phyloP scores from a whole-genome alignment of 2,113 vertebrate species.

The Passer montanus region DNA sequence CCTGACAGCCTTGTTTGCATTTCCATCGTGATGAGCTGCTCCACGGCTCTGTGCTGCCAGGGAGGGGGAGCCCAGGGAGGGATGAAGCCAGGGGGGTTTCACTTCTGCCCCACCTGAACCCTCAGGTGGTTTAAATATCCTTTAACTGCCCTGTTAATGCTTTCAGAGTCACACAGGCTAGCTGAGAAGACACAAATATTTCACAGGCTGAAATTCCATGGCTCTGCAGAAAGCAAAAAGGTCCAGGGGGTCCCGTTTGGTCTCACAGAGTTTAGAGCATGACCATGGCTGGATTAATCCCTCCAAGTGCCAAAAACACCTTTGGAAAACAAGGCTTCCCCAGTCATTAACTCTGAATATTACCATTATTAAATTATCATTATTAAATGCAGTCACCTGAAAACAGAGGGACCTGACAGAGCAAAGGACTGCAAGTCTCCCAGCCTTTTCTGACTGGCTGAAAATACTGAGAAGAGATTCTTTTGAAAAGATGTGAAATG shows the following conservation, averaged over 20 bases:
- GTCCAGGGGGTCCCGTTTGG: background rate
- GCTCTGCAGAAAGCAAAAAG: background rate
- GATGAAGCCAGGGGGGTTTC: background rate
- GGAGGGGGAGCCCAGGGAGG: background rate
- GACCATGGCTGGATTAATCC: background rate
- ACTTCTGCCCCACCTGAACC: background rate
- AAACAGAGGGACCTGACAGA: background rate
- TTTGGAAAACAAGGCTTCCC: background rate
- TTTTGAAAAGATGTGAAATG: background rate
- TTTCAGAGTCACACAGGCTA: background rate
- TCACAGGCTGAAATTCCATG: background rate
- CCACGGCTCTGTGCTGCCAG: background rate
- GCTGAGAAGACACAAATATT: background rate
- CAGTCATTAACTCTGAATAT: background rate
- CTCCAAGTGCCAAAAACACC: background rate
- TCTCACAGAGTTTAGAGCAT: background rate
- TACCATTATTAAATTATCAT: background rate
- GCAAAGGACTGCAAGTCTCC: background rate
- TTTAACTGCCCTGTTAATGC: background rate
- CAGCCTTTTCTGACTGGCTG: background rate
- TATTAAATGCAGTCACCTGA: background rate
- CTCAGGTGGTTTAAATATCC: background rate
- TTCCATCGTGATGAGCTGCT: background rate
- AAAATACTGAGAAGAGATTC: background rate
- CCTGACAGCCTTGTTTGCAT: slow-evolving; percentile 4